Base-by-base conservation (phyloP, 2,888 invertebrate species). In the Eilema sororculum region DNA sequence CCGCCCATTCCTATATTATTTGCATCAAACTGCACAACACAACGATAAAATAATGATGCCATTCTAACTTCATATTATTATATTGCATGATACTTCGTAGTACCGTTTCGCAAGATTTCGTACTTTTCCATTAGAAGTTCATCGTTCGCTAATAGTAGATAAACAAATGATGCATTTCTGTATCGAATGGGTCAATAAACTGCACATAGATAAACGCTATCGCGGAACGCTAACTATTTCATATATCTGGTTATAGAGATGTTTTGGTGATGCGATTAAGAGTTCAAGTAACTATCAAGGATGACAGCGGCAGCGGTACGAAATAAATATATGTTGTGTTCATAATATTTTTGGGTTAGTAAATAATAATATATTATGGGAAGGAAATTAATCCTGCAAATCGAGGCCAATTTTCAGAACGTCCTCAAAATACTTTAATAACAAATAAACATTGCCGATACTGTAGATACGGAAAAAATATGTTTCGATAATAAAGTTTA, bases 141-240 rank as follows among this genome's bases (percentile, higher is more conserved):
- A 62, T 62, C 24, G 13, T 37, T 8, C 2, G 37, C 61, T 16
- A 62, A 37, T 62, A 24, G 46, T 46, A 4, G 4, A 25, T 46
- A 16, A 46, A 63, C 46, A 63, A 33, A 41, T 58, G 20, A 60
- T 72, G 59, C 58, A 56, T 63, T 60, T 68, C 59, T 59, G 72
- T 69, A 60, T 66, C 52, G 61, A 65, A 30, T 46, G 22, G 76
- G 61, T 78, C 72, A 79, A 77, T 62, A 75, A 82, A 80, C 80
- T 78, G 57, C 65, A 71, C 60, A 41, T 6, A 60, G 68, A 68
- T 67, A 68, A 33, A 37, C 8, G 28, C 9, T 68, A 71, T 67
- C 64, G 20, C 25, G 20, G 37, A 37, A 25, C 68, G 28, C 20
- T 30, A 46, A 65, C 22, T 58, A 60, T 64, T 24, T 5, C 0